Evolutionary conservation across 1,140 invertebrate genomes (phyloP), one percentile per base, ranked within the genome.

Genomic region (Trichomalopsis sarcophagae): DNA sequence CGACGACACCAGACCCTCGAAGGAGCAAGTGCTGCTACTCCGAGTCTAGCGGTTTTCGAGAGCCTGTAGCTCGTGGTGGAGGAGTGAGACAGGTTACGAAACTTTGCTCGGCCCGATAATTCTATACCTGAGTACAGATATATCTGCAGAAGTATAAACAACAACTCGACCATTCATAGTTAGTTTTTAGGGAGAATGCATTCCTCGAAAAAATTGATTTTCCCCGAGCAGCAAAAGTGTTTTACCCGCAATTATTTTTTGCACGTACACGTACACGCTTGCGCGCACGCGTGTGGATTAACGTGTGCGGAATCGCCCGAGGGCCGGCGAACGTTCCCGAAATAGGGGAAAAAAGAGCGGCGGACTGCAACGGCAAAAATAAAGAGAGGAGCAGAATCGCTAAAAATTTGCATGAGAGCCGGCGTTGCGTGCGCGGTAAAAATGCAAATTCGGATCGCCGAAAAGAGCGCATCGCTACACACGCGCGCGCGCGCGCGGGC

Each of bases 371-470:
- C 21, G 66, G 23, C 50, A 73, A 81, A 81, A 73, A 81, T 73
- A 33, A 81, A 81, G 69, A 73, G 50, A 47, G 23, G 33, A 33
- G 62, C 17, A 10, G 66, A 80, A 80, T 80, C 78, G 81, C 17
- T 30, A 82, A 23, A 82, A 82, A 82, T 82, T 82, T 82, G 81
- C 81, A 82, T 82, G 81, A 75, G 55, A 82, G 73, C 71, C 81
- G 47, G 62, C 27, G 27, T 23, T 66, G 27, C 47, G 80, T 50
- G 66, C 44, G 81, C 27, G 81, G 73, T 82, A 76, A 82, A 82
- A 82, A 82, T 82, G 81, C 81, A 82, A 82, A 82, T 82, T 82
- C 23, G 40, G 80, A 74, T 73, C 68, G 69, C 69, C 44, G 30
- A 73, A 74, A 81, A 71, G 68, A 71, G 68, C 68, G 68, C 68